Evolutionary conservation across 2,888 invertebrate species (phyloP).

Genomic region (Harpagoxenus sublaevis): DNA sequence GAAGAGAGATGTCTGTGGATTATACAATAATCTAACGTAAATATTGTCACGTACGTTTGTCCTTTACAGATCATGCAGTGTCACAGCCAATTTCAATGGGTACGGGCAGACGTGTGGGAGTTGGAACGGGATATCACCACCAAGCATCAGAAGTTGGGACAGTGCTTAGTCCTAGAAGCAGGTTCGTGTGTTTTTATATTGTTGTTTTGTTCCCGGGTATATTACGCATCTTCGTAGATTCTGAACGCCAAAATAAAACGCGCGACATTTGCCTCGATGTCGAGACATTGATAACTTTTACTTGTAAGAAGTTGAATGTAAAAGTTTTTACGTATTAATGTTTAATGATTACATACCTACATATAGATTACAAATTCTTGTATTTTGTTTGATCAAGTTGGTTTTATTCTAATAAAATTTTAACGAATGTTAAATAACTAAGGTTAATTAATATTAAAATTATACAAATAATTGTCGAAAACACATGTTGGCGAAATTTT

Average conservation of each 20-base stretch:
- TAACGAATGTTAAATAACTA: not conserved
- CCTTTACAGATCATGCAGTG: slow-evolving; percentile 89
- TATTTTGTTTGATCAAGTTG: not conserved
- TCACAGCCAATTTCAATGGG: slow-evolving; percentile 92
- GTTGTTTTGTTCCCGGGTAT: not conserved
- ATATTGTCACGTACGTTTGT: slow-evolving; percentile 44
- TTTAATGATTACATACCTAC: not conserved
- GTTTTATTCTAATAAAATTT: not conserved
- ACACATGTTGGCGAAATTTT: not conserved
- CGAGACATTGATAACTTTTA: not conserved
- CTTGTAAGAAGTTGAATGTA: not conserved
- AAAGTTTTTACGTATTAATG: not conserved
- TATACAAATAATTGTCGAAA: not conserved
- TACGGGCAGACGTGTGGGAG: slow-evolving; percentile 90
- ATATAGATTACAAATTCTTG: not conserved
- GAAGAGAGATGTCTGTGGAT: not conserved
- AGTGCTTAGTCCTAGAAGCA: slow-evolving; percentile 85
- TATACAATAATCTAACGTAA: not conserved
- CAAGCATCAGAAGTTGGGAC: slow-evolving; percentile 85
- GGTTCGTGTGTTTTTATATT: slow-evolving; percentile 74
- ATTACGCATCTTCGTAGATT: not conserved
- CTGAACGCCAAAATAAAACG: not conserved
- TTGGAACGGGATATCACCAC: slow-evolving; percentile 87
- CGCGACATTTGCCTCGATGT: not conserved
- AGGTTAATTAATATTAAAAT: not conserved